Percentiles rank a stretch among this genome's conserved stretches.
Evolutionary conservation across 2,888 invertebrate species (phyloP).

Genomic region (Agrenia bidenticulata): DNA sequence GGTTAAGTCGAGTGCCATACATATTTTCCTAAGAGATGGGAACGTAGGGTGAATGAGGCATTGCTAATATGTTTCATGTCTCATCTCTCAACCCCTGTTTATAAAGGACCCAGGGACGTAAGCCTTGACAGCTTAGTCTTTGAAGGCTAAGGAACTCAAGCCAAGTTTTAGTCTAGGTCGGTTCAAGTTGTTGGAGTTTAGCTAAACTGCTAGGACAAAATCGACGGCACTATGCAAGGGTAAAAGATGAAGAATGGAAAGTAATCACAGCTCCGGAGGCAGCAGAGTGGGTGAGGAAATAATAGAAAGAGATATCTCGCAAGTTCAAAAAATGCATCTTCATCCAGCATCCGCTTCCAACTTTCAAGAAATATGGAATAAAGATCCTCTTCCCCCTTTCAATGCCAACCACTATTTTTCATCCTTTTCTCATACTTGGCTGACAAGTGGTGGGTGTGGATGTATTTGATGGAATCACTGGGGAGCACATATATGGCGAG

Average conservation of each 20-base stretch:
- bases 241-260: constrained; percentile 18
- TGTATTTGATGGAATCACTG: neutral
- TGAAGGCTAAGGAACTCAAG: too few relatives aligned
- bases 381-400: neutral
- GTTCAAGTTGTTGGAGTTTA: too few relatives aligned
- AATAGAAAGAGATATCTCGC: constrained; percentile 1
- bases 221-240: neutral
- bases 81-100: constrained; percentile 6
- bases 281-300: constrained; percentile 6
- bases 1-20: constrained; percentile 5
- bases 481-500: neutral
- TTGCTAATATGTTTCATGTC: constrained; percentile 12
- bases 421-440: neutral
- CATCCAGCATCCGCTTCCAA: neutral
- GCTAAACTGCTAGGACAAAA: too few relatives aligned
- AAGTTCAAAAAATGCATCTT: constrained; percentile 12
- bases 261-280: constrained; percentile 12
- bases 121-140: neutral
- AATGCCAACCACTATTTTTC: neutral
- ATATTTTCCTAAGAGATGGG: constrained; percentile 3
- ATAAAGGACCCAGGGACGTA: neutral
- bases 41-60: constrained; percentile 1
- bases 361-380: neutral
- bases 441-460: constrained; percentile 6
- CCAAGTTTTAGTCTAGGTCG: too few relatives aligned